Base-by-base conservation (phyloP, 23 tunicate species). In the Trididemnum miniatum region DNA sequence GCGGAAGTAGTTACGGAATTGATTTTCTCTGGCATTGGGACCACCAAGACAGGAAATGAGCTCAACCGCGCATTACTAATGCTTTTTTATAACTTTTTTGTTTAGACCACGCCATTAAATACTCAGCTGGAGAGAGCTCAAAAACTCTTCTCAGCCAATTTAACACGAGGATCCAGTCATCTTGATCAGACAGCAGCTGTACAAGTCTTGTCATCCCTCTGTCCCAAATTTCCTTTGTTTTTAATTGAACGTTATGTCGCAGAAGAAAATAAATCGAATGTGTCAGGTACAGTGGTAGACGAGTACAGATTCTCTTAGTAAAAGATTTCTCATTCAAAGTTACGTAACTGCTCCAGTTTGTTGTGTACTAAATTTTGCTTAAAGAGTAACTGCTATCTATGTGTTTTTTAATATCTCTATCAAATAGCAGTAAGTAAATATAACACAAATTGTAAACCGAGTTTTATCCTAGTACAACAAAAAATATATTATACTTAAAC, bases 161-260 rank as follows among this genome's bases (percentile, higher is more conserved):
- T 35, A 3, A 54, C 15, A 20, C 7, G 44, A 31, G 82, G 66
- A 4, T 4, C 59, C 7, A 71, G 40, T 27, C 34, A n/a, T 0
- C 52, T 85, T 12, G n/a, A 77, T 3, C 32, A 52, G 20, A 31
- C 22, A 0, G 18, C 73, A 30, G 89, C 78, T 34, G 67, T 31
- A 9, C 35, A 85, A 31, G 89, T 78, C 2, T 69, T 85, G 0
- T 77, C 89, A 1, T 31, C 37, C 18, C 69, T 85, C 0, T 77
- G 83, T 54, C 89, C 89, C 22, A 52, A 35, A 34, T 85, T 85
- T 78, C 89, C 89, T 7, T 24, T 39, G 0, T 85, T 77, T 32
- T 29, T 85, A 26, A 36, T 85, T 12, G 81, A 85, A 44, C 27
- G 76, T 20, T 85, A 77, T 52, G 77, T 85, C 20, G 77, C 39